These are phyloP conservation scores for Tethya wilhelma DNA, from an alignment of 37 sponge, comb jelly and placozoan species.

Conservation along the genomic window DNA sequence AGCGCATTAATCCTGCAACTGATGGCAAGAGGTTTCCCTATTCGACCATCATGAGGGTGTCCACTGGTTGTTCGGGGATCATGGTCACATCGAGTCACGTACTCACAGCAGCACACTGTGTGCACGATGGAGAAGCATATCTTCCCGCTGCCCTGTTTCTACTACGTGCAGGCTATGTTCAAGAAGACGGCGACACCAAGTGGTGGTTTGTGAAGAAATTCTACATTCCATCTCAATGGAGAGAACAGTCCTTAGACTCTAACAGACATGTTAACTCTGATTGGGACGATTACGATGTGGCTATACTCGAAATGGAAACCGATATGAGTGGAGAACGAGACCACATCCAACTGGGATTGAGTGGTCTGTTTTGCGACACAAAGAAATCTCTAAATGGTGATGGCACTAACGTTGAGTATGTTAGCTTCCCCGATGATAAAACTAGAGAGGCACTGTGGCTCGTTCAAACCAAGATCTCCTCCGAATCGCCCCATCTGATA, in stretches of 20 bases:
- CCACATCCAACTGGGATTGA: conserved; percentile 66
- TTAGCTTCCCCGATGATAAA: conserved; percentile 90
- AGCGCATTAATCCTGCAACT: conserved; percentile 48
- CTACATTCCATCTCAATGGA: conserved; percentile 76
- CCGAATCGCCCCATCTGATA: conserved; percentile 57
- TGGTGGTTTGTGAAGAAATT: conserved; percentile 56
- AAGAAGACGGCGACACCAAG: conserved; percentile 24
- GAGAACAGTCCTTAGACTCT: conserved; percentile 15
- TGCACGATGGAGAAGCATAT: conserved; percentile 66
- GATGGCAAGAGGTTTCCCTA: conserved; percentile 67
- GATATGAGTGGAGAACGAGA: conserved; percentile 37
- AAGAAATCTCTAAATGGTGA: conserved; percentile 43
- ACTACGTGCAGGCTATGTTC: conserved; percentile 59
- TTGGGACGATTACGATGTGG: conserved; percentile 83
- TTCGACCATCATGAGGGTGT: conserved; percentile 71
- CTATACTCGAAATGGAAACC: conserved; percentile 45
- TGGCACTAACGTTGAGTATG: conserved; percentile 60
- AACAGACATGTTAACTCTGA: conserved; percentile 24
- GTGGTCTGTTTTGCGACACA: conserved; percentile 53
- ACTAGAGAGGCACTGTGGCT: conserved; percentile 61
- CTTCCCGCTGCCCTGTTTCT: conserved; percentile 36
- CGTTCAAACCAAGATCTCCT: conserved; percentile 43
- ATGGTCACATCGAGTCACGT: conserved; percentile 58
- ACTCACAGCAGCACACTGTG: conserved; percentile 89
- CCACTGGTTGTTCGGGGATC: conserved; percentile 88